Base-by-base conservation (phyloP, 2,113 vertebrate genomes). In the Columbina picui region DNA sequence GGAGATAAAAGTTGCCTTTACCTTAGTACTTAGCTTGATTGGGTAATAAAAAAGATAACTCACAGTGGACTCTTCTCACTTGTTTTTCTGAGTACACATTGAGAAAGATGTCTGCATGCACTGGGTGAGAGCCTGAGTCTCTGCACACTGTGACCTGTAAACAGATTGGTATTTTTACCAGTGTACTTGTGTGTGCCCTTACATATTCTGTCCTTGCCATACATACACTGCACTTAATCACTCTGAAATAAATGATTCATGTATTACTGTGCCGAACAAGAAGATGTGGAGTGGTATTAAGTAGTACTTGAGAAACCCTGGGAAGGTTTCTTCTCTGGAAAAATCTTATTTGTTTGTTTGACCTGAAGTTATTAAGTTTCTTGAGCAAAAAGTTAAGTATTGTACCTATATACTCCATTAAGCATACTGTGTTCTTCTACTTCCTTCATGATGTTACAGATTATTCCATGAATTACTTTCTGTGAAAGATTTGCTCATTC, bases 361-460 rank as follows among this genome's bases (percentile, higher is more conserved):
- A 82, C 41, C 45, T 88, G n/a, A 90, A 7, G 29, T 91, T 84
- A 34, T 67, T 70, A 53, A 92, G 53, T 90, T 94, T 89, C 36
- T 65, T 88, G 85, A 93, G 39, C 13, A 93, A 90, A 86, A 90
- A n/a, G 2, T 83, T 21, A 74, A 64, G 4, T 83, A 32, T 65
- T 82, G 29, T 81, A 89, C 39, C 55, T 88, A n/a, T 49, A 59
- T 53, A 36, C 8, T 61, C 26, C 29, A 23, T 68, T 63, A 57
- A 23, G 36, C 12, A 68, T 39, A 2, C 9, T 49, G 21, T 50
- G 8, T 38, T 63, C 39, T 91, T 93, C 61, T 50, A 41, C 22
- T 3, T 84, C 26, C 26, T 88, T 79, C 32, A 12, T 56, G 26
- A 59, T 71, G 7, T 38, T 82, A 83, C 5, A 27, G 52, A 80